Evolutionary conservation across 1,140 invertebrate genomes (phyloP).

Genomic region (Bombus sylvicola): DNA sequence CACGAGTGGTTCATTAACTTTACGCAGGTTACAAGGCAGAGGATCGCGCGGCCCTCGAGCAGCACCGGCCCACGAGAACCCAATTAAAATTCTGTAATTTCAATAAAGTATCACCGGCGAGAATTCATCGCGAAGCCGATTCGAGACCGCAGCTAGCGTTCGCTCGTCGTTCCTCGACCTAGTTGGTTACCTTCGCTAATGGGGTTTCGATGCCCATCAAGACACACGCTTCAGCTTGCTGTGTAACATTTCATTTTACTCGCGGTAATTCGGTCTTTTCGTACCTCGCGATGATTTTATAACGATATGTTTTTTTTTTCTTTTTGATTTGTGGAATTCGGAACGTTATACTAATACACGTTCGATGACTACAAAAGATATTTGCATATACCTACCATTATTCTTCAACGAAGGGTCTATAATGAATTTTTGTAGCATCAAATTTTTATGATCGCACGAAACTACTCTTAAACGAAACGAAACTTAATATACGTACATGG

Average conservation of each 20-base stretch:
- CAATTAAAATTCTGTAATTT: conserved; percentile 56
- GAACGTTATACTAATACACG: too few relatives aligned
- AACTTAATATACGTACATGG: neutral
- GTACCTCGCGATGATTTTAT: neutral
- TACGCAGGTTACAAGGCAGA: conserved; percentile 37
- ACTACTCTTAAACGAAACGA: neutral
- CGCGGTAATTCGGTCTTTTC: neutral
- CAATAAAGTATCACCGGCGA: conserved; percentile 37
- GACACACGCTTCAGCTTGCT: neutral
- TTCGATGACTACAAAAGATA: too few relatives aligned
- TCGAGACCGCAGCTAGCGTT: neutral
- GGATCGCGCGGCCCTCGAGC: conserved; percentile 33
- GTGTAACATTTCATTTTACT: neutral
- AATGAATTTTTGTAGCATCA: too few relatives aligned
- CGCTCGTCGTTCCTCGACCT: conserved; percentile 10
- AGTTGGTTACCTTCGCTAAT: neutral
- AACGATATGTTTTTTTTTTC: too few relatives aligned
- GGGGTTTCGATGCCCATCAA: neutral
- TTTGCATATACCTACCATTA: too few relatives aligned
- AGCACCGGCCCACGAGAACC: conserved; percentile 18
- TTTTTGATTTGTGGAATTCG: too few relatives aligned
- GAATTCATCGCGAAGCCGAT: conserved; percentile 18
- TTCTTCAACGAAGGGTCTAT: too few relatives aligned
- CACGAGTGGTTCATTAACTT: conserved; percentile 62
- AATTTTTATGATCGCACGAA: rapidly evolving